Conservation (phyloP, 2,888 invertebrate species). For the Epistrophe grossulariae region DNA sequence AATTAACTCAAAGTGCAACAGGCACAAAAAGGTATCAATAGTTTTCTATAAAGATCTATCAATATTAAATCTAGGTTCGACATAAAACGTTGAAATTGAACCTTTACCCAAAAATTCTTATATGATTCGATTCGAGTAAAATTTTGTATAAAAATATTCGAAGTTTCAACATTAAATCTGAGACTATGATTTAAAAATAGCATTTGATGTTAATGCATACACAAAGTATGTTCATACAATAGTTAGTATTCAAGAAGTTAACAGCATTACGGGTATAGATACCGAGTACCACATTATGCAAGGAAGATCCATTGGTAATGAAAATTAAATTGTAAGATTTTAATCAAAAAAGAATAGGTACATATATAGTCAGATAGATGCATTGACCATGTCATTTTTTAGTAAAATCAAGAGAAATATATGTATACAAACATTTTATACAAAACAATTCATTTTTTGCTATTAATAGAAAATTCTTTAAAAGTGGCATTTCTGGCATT, state of each 20-base stretch:
- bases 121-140: too few species aligned
- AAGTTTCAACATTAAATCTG: background rate
- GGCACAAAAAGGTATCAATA: too few species aligned
- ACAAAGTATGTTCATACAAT: background rate
- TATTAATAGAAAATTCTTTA: too few species aligned
- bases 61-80: too few species aligned
- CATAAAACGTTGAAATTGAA: too few species aligned
- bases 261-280: background rate
- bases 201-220: constrained; percentile 7
- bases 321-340: constrained; percentile 6
- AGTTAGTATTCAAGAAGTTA: constrained; percentile 16
- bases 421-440: too few species aligned
- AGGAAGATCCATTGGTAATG: constrained; percentile 7
- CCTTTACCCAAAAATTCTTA: too few species aligned
- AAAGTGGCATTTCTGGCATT: too few species aligned
- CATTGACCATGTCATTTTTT: background rate
- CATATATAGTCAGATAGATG: background rate
- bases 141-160: background rate
- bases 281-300: background rate
- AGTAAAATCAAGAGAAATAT: too few species aligned
- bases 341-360: background rate
- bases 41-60: too few species aligned
- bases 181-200: background rate
- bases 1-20: too few species aligned
- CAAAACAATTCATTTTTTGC: too few species aligned